Percentiles rank a stretch among this genome's conserved stretches.
Evolutionary conservation across 2,113 vertebrate genomes (phyloP).

Genomic region (Pao palembangensis): DNA sequence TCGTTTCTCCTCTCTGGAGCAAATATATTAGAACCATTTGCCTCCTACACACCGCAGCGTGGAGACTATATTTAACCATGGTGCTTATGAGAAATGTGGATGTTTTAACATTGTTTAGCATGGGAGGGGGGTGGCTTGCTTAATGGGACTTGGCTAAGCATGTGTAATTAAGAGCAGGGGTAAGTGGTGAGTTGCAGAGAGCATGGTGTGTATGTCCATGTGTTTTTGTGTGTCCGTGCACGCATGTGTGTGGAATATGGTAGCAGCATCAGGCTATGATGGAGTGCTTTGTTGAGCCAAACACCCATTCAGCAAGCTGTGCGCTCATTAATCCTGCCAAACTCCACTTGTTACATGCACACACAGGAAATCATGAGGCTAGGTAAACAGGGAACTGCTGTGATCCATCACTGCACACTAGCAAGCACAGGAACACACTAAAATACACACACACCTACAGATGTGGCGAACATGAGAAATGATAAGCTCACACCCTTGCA

Average conservation of each 20-base stretch:
- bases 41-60: conserved; percentile 44
- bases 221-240: conserved; percentile 27
- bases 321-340: conserved; percentile 99
- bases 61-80: conserved; percentile 52
- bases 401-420: conserved; percentile 81
- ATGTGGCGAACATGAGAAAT: conserved; percentile 21
- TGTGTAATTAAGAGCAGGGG: conserved; percentile 97
- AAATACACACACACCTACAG: conserved; percentile 27
- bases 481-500: conserved; percentile 33
- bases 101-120: conserved; percentile 80
- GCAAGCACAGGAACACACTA: conserved; percentile 44
- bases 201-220: conserved; percentile 44
- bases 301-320: conserved; percentile 94
- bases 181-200: conserved; percentile 84
- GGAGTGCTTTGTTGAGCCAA: conserved; percentile 89
- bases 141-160: conserved; percentile 88
- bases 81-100: conserved; percentile 57
- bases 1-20: conserved; percentile 21
- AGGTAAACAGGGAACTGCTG: conserved; percentile 91
- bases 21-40: conserved; percentile 45
- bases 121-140: conserved; percentile 59
- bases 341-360: conserved; percentile 94
- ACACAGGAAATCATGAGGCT: conserved; percentile 97
- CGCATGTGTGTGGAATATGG: conserved; percentile 47
- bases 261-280: conserved; percentile 82